Evolutionary conservation across 1,140 invertebrate genomes (phyloP).

Genomic region (Tribolium madens): DNA sequence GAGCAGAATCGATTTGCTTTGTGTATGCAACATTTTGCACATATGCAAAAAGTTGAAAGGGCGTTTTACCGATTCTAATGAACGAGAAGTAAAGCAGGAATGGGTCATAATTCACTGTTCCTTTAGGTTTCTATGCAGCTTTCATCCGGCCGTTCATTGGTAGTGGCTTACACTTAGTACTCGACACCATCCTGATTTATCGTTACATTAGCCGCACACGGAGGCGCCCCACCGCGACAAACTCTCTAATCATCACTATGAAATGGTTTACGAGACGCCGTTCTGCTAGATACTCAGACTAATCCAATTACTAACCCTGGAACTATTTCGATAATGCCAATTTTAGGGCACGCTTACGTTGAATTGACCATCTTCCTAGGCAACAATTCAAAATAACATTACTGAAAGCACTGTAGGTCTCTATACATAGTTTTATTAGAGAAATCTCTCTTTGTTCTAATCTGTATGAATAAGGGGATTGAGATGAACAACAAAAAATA

Average conservation of each 20-base stretch:
- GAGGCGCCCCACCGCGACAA: slow-evolving; percentile 44
- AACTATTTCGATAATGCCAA: slow-evolving; percentile 33
- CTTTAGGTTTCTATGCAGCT: slow-evolving; percentile 32
- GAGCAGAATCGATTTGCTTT: not conserved
- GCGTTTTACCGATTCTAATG: slow-evolving; percentile 20
- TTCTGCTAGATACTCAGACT: slow-evolving; percentile 6
- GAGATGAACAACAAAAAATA: not conserved
- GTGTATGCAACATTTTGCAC: not conserved
- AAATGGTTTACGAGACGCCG: slow-evolving; percentile 45
- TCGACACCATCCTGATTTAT: slow-evolving; percentile 50
- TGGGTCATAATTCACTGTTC: slow-evolving; percentile 34
- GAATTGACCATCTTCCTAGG: slow-evolving; percentile 16
- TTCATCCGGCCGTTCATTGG: slow-evolving; percentile 37
- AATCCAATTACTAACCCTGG: slow-evolving; percentile 35
- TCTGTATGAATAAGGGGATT: not conserved
- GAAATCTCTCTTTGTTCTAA: not conserved
- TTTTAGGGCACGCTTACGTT: not conserved
- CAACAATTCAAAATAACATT: not conserved
- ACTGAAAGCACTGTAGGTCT: not conserved
- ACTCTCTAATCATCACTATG: slow-evolving; percentile 49
- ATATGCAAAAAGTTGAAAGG: slow-evolving; percentile 24
- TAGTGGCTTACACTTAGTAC: slow-evolving; percentile 48
- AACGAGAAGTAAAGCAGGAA: slow-evolving; percentile 41
- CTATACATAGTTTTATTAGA: not conserved
- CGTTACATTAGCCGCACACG: slow-evolving; percentile 52